Percentiles rank a stretch among this genome's conserved stretches.
Evolutionary conservation across 2,113 vertebrate species (phyloP).

Genomic region (Lonchura striata): DNA sequence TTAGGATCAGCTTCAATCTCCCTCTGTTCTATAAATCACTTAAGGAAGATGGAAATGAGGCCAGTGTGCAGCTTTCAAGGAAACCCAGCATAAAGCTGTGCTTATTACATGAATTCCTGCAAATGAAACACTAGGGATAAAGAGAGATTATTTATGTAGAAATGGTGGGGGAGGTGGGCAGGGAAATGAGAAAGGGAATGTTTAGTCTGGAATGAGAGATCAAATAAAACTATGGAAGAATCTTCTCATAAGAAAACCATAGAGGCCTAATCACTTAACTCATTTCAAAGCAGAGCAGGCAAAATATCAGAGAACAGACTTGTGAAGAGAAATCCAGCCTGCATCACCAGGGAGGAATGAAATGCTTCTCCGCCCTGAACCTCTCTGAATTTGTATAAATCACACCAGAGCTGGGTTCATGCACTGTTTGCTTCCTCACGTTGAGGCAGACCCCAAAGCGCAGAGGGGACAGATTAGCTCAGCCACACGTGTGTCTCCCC

Average conservation of each 20-base stretch:
- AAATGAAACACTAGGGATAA: slow-evolving; percentile 34
- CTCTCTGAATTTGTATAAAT: slow-evolving; percentile 19
- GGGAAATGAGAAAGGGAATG: slow-evolving; percentile 31
- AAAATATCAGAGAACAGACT: slow-evolving; percentile 38
- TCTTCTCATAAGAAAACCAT: background rate
- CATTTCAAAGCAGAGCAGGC: slow-evolving; percentile 27
- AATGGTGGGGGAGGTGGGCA: slow-evolving; percentile 1
- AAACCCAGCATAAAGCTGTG: slow-evolving; percentile 7
- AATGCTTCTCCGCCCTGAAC: slow-evolving; percentile 1
- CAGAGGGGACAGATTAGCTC: background rate
- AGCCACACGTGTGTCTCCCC: background rate
- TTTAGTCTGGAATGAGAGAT: slow-evolving; percentile 33
- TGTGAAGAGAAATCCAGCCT: background rate
- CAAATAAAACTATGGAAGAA: background rate
- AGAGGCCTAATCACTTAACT: slow-evolving; percentile 39
- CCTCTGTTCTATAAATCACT: background rate
- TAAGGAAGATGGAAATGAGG: slow-evolving; percentile 8
- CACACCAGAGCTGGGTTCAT: background rate
- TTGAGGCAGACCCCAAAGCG: background rate
- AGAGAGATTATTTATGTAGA: slow-evolving; percentile 30
- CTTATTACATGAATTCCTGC: slow-evolving; percentile 19
- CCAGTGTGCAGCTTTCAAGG: slow-evolving; percentile 25
- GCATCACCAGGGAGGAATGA: background rate
- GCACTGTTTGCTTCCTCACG: background rate
- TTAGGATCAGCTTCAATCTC: background rate